Evolutionary conservation across 1,140 invertebrate species (phyloP).

Genomic region (Augochlora pura): DNA sequence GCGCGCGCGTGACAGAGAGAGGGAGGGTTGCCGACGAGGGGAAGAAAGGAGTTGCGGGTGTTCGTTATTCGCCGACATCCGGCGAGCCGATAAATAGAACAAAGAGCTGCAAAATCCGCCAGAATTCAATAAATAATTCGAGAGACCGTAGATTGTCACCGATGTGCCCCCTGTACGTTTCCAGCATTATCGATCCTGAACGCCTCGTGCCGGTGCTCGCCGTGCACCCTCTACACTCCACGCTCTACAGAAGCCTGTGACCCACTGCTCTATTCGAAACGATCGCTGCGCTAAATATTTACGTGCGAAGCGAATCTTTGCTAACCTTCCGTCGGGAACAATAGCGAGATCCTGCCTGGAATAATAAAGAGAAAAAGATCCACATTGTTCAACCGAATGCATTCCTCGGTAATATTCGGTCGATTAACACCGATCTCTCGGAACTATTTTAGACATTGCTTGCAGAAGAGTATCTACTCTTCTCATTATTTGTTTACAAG

Average conservation of each 20-base stretch:
- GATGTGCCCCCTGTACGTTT: constrained; percentile 10
- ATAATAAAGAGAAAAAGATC: too few relatives aligned
- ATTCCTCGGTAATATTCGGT: too few relatives aligned
- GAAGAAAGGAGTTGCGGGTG: neutral
- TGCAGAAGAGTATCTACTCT: too few relatives aligned
- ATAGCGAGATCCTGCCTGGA: too few relatives aligned
- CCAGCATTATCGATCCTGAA: constrained; percentile 35
- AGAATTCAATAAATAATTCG: constrained; percentile 40
- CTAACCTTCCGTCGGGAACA: too few relatives aligned
- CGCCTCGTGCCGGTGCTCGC: constrained; percentile 14
- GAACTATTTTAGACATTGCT: too few relatives aligned
- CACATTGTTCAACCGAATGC: too few relatives aligned
- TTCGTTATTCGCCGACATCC: constrained; percentile 4
- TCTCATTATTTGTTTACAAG: too few relatives aligned
- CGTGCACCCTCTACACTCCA: neutral
- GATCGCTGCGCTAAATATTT: neutral
- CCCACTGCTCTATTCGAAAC: neutral
- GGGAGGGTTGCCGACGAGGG: neutral
- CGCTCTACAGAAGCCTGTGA: neutral
- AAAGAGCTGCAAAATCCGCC: constrained; percentile 27
- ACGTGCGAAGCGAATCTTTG: too few relatives aligned
- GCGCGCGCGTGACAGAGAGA: neutral
- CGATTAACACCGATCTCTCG: too few relatives aligned
- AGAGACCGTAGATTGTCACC: constrained; percentile 10
- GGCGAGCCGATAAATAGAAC: constrained; percentile 1